Evolutionary conservation across 1,140 invertebrate species (phyloP), one percentile per base, ranked within the genome.

Genomic region (Subanguina moxae): DNA sequence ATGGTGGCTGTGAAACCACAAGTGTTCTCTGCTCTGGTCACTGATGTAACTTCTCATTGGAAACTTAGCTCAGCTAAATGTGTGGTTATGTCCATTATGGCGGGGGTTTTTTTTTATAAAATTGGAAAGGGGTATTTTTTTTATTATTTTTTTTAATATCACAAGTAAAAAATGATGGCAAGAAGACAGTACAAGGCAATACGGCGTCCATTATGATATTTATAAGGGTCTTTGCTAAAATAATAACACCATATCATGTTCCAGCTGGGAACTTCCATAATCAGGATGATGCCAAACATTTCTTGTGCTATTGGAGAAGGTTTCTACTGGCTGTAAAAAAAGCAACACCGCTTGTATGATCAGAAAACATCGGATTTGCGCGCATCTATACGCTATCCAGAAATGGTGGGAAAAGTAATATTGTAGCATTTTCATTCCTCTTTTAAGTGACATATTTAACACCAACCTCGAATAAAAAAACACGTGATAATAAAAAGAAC

Each of bases 71-170:
- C 32, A 30, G 38, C 68, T 27, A 58, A 64, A 45, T 25, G 66
- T 32, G 46, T 76, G 13, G 19, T 68, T 27, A 30, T 76, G n/a
- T 74, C 72, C 11, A 75, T 74, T 32, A 57, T 74, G 72, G 75
- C 75, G 19, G 72, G 72, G 15, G 61, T 76, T 27, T 58, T 30
- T 42, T 59, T 71, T 28, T n/a, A 25, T 15, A 25, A 30, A 11
- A 62, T 74, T 58, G 27, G 28, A 7, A 46, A 67, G 58, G 76
- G 46, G 17, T 69, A n/a, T 32, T 32, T 21, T 57, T 13, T 64
- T 45, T 17, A 8, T 64, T 1, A 13, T 45, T 30, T 28, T 61
- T 23, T 21, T 61, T 3, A 21, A 56, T 28, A n/a, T n/a, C n/a
- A n/a, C n/a, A n/a, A n/a, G n/a, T n/a, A n/a, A n/a, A n/a, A n/a